A percentile compares a stretch with the other conserved stretches of the same genome.
phyloP scores from a whole-genome alignment of 2,888 invertebrate genomes.

The Podotricha telesiphe region DNA sequence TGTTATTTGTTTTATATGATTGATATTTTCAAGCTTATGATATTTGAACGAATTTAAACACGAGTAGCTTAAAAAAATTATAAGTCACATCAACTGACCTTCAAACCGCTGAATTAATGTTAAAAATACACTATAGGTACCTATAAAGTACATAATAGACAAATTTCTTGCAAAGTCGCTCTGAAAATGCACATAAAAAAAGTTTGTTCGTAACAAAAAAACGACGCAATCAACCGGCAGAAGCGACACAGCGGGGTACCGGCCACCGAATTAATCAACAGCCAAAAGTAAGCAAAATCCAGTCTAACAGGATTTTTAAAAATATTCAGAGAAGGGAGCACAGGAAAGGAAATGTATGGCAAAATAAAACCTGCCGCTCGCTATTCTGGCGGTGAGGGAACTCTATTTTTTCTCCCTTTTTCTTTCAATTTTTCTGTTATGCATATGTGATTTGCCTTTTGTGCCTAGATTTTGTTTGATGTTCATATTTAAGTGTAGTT shows the following conservation, averaged over 20 bases:
- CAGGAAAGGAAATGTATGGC: slow-evolving; percentile 65
- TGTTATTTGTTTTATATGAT: neutral
- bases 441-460: slow-evolving; percentile 29
- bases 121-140: slow-evolving; percentile 28
- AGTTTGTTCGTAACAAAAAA: slow-evolving; percentile 52
- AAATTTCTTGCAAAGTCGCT: slow-evolving; percentile 44
- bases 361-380: slow-evolving; percentile 70
- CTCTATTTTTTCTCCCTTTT: slow-evolving; percentile 71
- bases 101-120: slow-evolving; percentile 27
- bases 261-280: slow-evolving; percentile 79
- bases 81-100: slow-evolving; percentile 32
- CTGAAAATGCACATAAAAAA: slow-evolving; percentile 48
- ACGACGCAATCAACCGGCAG: slow-evolving; percentile 71
- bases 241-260: slow-evolving; percentile 69
- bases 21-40: neutral
- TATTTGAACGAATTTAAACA: too few species aligned
- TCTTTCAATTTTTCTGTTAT: slow-evolving; percentile 45
- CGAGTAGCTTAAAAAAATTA: neutral
- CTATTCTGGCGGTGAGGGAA: slow-evolving; percentile 76
- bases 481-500: too few species aligned
- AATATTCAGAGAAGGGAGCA: slow-evolving; percentile 62
- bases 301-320: slow-evolving; percentile 57
- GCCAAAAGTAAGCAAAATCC: slow-evolving; percentile 69
- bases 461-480: neutral
- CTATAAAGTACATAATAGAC: slow-evolving; percentile 40